Evolutionary conservation across 2,113 vertebrate species (phyloP).

Genomic region (Poecilia latipinna): DNA sequence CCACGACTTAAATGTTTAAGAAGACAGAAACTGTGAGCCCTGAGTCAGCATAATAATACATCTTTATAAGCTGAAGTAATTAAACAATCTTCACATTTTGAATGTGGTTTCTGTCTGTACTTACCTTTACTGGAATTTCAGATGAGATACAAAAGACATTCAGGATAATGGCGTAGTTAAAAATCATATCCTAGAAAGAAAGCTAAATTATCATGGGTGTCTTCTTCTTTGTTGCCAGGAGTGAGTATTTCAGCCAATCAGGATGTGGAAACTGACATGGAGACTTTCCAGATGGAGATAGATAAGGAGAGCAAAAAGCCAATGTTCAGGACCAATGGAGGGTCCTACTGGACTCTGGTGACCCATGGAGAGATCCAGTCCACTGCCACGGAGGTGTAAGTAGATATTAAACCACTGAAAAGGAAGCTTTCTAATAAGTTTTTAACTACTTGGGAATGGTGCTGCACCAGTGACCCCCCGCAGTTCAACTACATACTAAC

Average conservation of each 20-base stretch:
- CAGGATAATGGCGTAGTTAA: background rate
- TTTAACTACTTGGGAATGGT: background rate
- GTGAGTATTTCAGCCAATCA: slow-evolving; percentile 96
- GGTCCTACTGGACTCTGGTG: slow-evolving; percentile 95
- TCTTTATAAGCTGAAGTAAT: background rate
- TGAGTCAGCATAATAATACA: background rate
- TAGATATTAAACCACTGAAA: slow-evolving; percentile 1
- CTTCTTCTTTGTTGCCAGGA: slow-evolving; percentile 74
- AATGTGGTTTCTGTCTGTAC: background rate
- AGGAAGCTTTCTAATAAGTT: background rate
- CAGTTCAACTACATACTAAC: background rate
- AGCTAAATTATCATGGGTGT: slow-evolving; percentile 1
- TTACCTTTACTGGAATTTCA: background rate
- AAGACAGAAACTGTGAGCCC: background rate
- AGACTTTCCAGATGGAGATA: slow-evolving; percentile 97
- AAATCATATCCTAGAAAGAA: background rate
- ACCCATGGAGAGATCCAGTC: slow-evolving; percentile 92
- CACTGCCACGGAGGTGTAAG: slow-evolving; percentile 91
- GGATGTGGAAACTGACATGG: slow-evolving; percentile 91
- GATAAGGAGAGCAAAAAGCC: slow-evolving; percentile 90
- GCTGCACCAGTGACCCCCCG: background rate
- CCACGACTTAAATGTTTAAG: background rate
- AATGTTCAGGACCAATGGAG: slow-evolving; percentile 89
- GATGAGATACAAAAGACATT: slow-evolving; percentile 1
- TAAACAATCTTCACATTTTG: background rate